Conservation (phyloP, 2,113 vertebrate genomes). For the Upupa epops region DNA sequence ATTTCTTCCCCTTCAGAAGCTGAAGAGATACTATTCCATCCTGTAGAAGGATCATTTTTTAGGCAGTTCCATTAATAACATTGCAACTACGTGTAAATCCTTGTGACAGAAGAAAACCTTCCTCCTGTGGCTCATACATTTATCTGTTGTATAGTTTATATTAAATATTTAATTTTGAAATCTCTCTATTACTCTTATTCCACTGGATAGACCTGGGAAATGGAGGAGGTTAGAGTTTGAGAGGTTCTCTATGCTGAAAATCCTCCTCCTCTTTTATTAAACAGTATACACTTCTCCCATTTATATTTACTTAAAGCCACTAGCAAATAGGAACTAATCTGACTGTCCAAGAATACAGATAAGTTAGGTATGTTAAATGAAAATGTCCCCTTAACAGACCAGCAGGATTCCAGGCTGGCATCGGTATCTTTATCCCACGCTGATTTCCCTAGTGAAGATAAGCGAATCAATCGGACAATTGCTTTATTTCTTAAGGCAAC, state of each 20-base stretch:
- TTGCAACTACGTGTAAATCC: background rate
- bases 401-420: background rate
- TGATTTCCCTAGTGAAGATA: background rate
- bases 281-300: background rate
- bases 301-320: background rate
- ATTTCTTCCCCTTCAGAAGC: background rate
- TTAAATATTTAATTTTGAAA: background rate
- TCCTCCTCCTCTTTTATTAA: background rate
- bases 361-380: background rate
- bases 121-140: background rate
- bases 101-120: background rate
- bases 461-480: background rate
- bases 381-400: background rate
- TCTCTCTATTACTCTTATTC: background rate
- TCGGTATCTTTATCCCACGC: background rate
- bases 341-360: background rate
- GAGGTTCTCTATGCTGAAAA: background rate
- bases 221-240: background rate
- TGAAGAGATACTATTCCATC: background rate
- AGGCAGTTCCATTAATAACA: background rate
- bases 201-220: background rate
- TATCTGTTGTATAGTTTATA: background rate
- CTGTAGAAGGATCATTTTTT: background rate
- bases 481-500: background rate
- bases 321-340: background rate